These are phyloP conservation scores for Cryptotis parvus DNA, from an alignment of 2,113 vertebrate genomes.

Conservation along the genomic window DNA sequence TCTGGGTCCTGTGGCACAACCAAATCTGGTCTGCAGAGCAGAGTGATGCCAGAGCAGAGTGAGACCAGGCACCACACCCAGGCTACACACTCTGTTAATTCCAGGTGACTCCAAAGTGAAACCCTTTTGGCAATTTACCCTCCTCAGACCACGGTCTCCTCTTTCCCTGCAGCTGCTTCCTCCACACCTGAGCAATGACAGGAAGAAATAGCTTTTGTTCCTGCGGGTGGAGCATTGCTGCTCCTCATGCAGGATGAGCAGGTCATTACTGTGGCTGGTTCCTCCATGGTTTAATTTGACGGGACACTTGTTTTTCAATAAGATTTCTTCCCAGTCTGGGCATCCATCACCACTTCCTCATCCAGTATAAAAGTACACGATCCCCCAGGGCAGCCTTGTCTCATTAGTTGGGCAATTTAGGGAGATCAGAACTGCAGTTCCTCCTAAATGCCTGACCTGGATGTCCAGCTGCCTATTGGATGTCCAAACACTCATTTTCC, in stretches of 20 bases:
- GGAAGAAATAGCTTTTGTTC: not conserved
- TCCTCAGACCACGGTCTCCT: not conserved
- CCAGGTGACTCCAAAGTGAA: not conserved
- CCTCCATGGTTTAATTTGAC: not conserved
- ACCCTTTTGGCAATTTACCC: not conserved
- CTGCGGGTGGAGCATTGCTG: not conserved
- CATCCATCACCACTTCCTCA: not conserved
- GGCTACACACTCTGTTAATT: too few species aligned
- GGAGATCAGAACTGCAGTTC: not conserved
- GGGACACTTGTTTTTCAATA: not conserved
- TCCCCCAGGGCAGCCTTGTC: not conserved
- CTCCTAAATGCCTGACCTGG: conserved; percentile 1
- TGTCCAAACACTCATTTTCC: not conserved
- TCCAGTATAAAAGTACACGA: not conserved
- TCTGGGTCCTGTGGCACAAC: too few species aligned
- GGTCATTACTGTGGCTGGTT: not conserved
- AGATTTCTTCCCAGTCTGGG: not conserved
- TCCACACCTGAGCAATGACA: rapidly evolving
- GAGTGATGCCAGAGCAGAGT: too few species aligned
- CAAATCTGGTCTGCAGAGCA: too few species aligned
- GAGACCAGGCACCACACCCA: too few species aligned
- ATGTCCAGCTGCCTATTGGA: not conserved
- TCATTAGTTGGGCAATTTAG: not conserved
- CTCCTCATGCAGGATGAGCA: not conserved
- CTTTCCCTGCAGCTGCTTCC: not conserved